Evolutionary conservation across 2,888 invertebrate genomes (phyloP).

Genomic region (Acanthosoma haemorrhoidale): DNA sequence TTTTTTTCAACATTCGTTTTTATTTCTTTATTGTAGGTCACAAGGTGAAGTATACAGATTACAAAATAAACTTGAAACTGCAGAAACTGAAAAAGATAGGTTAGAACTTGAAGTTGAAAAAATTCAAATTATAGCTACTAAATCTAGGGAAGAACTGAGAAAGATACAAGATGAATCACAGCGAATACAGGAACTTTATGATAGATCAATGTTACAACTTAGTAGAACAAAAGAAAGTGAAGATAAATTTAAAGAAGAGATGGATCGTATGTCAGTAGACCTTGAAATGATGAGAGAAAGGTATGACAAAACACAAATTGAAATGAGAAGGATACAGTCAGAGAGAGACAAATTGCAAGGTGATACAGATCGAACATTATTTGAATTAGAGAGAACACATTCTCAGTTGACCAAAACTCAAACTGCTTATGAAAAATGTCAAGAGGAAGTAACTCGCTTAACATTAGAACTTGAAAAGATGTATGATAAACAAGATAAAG

Average conservation of each 20-base stretch:
- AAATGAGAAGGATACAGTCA: constrained; percentile 71
- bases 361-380: constrained; percentile 77
- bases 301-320: constrained; percentile 81
- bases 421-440: constrained; percentile 78
- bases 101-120: constrained; percentile 81
- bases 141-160: constrained; percentile 77
- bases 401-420: constrained; percentile 80
- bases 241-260: constrained; percentile 81
- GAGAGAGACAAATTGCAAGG: constrained; percentile 81
- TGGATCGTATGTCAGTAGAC: constrained; percentile 70
- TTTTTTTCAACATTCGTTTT: no score
- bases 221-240: constrained; percentile 82
- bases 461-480: constrained; percentile 84
- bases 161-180: constrained; percentile 82
- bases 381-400: constrained; percentile 80
- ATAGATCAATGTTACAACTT: constrained; percentile 76
- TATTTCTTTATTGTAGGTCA: constrained; percentile 60
- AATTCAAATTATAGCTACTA: constrained; percentile 68
- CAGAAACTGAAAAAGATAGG: constrained; percentile 82
- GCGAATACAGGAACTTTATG: constrained; percentile 81
- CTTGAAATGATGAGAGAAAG: constrained; percentile 82
- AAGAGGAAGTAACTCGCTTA: constrained; percentile 80
- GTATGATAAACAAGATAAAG: constrained; percentile 84
- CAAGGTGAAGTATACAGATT: constrained; percentile 85
- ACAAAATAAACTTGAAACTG: constrained; percentile 80